A percentile compares a stretch with the other conserved stretches of the same genome.
phyloP scores from a whole-genome alignment of 2,888 invertebrate species.

The Diadegma fenestrale region DNA sequence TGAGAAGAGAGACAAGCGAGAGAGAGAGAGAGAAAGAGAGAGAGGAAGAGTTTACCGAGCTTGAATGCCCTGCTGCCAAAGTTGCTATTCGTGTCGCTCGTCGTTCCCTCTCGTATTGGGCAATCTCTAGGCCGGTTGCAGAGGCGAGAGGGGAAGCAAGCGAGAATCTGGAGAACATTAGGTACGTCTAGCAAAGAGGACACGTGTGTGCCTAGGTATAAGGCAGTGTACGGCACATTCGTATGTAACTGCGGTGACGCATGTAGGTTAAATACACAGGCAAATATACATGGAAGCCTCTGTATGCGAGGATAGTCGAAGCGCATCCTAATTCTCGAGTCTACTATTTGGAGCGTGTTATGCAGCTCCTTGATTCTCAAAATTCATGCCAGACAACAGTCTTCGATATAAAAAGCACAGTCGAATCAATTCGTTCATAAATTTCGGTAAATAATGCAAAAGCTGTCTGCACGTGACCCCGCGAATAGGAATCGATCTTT shows the following conservation, averaged over 20 bases:
- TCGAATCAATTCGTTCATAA: conserved; percentile 4
- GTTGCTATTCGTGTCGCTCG: conserved; percentile 60
- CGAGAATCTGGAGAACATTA: conserved; percentile 14
- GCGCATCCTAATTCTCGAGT: conserved; percentile 41
- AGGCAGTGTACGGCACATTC: too few relatives aligned
- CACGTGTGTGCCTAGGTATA: conserved; percentile 41
- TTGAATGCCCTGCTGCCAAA: conserved; percentile 51
- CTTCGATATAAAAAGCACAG: neutral
- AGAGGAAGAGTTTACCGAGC: conserved; percentile 41
- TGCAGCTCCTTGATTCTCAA: conserved; percentile 11
- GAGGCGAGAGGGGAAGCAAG: neutral
- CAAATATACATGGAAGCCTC: conserved; percentile 57
- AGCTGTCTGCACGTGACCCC: neutral
- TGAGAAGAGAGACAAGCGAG: neutral
- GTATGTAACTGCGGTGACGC: conserved; percentile 64
- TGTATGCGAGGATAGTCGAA: conserved; percentile 31
- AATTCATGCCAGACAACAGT: conserved; percentile 11
- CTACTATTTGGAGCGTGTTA: conserved; percentile 56
- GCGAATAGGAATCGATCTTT: neutral
- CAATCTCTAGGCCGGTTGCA: neutral
- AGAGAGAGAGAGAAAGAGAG: conserved; percentile 9
- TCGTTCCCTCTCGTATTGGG: conserved; percentile 33
- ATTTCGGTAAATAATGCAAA: conserved; percentile 9
- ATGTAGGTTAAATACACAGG: conserved; percentile 67
- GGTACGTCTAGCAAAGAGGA: conserved; percentile 26